These are phyloP conservation scores for Dipus sagitta DNA, from an alignment of 2,797 vertebrate species.

Conservation along the genomic window DNA sequence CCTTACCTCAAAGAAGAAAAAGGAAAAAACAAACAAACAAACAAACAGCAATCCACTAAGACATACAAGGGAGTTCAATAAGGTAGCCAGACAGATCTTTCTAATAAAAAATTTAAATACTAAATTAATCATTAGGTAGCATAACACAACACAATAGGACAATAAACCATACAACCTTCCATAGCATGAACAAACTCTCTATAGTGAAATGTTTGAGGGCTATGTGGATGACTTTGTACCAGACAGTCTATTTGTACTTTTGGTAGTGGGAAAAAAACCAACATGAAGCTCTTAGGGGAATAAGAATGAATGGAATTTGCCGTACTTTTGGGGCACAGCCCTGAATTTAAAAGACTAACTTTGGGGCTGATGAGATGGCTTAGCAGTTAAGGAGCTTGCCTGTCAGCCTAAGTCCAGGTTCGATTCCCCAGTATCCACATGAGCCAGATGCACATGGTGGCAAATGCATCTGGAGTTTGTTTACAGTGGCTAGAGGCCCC, in stretches of 20 bases:
- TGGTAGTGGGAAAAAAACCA: background rate
- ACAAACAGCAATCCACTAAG: background rate
- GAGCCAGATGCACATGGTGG: no score
- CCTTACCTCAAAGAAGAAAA: no score
- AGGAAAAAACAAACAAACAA: no score
- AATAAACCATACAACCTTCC: background rate
- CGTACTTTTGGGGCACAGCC: no score
- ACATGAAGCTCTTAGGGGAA: background rate
- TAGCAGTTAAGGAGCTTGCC: no score
- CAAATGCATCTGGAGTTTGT: no score
- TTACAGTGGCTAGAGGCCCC: no score
- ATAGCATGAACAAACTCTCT: background rate
- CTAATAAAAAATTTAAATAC: conserved; percentile 8
- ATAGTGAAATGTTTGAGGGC: background rate
- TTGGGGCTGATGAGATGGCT: no score
- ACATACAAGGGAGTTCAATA: background rate
- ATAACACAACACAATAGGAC: background rate
- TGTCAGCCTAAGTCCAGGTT: no score
- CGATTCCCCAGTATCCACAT: no score
- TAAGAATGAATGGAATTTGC: background rate
- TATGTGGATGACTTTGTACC: background rate
- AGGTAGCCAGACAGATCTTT: background rate
- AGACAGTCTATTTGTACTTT: background rate
- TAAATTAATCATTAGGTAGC: background rate
- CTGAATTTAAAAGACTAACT: no score